Base-by-base conservation (phyloP, 1,140 invertebrate species). In the Mesaphorura yosii region DNA sequence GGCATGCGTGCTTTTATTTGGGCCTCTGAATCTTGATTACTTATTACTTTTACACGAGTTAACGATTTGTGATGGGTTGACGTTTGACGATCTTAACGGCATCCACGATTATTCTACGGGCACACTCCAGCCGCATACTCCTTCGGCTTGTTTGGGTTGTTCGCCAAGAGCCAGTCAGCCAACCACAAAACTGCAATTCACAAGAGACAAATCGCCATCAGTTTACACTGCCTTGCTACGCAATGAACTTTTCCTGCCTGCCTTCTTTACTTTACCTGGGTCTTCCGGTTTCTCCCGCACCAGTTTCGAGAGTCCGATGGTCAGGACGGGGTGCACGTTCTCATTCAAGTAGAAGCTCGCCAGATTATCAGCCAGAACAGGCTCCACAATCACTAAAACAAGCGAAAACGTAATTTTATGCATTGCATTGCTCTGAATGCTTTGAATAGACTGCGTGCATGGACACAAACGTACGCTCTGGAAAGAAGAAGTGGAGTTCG, bases 401-500 rank as follows among this genome's bases (percentile, higher is more conserved):
- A 60, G 48, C 53, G 31, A 51, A 50, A 25, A 26, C 38, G 22
- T 22, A 50, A 19, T 10, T 44, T 48, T 26, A 22, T 34, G 7
- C 29, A 42, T 39, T n/a, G n/a, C n/a, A n/a, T n/a, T n/a, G n/a
- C n/a, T n/a, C n/a, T n/a, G n/a, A n/a, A n/a, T n/a, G n/a, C n/a
- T n/a, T n/a, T n/a, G n/a, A n/a, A n/a, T n/a, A n/a, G n/a, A n/a
- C n/a, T n/a, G n/a, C n/a, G n/a, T n/a, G n/a, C n/a, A n/a, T n/a
- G n/a, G n/a, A n/a, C n/a, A n/a, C n/a, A n/a, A n/a, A n/a, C n/a
- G 26, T 75, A 89, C 86, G 77, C 57, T 81, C 74, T 2, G 86
- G 84, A 68, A 88, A 91, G 65, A 93, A 88, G 70, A 88, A 91
- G 64, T 81, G 77, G 62, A 94, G 90, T 70, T 96, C 92, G 37